Evolutionary conservation across 2,888 invertebrate species (phyloP).

Genomic region (Anodontia alba): DNA sequence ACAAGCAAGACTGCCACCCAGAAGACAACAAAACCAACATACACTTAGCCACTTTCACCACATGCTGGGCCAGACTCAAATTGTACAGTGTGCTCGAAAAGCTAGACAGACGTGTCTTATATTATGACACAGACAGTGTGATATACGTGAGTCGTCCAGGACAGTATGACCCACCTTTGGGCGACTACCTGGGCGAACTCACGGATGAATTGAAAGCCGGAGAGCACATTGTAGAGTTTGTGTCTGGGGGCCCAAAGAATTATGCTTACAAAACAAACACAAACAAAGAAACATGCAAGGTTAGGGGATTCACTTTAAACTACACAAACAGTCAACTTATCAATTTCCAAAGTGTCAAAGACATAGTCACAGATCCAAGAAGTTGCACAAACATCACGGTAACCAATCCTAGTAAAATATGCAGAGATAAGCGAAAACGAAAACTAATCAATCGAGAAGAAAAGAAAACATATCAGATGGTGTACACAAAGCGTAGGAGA

Average conservation of each 20-base stretch:
- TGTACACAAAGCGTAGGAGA: slow-evolving; percentile 55
- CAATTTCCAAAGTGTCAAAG: slow-evolving; percentile 33
- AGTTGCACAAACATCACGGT: slow-evolving; percentile 15
- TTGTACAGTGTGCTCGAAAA: slow-evolving; percentile 43
- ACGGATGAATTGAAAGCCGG: slow-evolving; percentile 78
- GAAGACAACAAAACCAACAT: slow-evolving; percentile 43
- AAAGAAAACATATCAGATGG: slow-evolving; percentile 80
- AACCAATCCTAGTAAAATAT: slow-evolving; percentile 55
- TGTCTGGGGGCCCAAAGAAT: slow-evolving; percentile 81
- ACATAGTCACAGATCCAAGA: slow-evolving; percentile 24
- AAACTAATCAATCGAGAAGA: slow-evolving; percentile 88
- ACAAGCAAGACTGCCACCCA: slow-evolving; percentile 38
- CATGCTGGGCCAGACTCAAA: slow-evolving; percentile 50
- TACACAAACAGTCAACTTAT: slow-evolving; percentile 42
- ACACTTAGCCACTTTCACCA: slow-evolving; percentile 45
- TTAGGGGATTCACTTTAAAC: slow-evolving; percentile 71
- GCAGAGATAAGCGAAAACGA: slow-evolving; percentile 88
- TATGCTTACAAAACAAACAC: slow-evolving; percentile 73
- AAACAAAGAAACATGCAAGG: slow-evolving; percentile 58
- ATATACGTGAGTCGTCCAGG: slow-evolving; percentile 25
- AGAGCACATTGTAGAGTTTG: slow-evolving; percentile 63
- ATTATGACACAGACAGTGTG: slow-evolving; percentile 45
- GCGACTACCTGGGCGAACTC: slow-evolving; percentile 79
- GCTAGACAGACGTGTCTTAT: slow-evolving; percentile 32
- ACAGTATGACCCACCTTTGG: slow-evolving; percentile 62